Conservation (phyloP, 2,797 vertebrate species). For the Betta splendens region DNA sequence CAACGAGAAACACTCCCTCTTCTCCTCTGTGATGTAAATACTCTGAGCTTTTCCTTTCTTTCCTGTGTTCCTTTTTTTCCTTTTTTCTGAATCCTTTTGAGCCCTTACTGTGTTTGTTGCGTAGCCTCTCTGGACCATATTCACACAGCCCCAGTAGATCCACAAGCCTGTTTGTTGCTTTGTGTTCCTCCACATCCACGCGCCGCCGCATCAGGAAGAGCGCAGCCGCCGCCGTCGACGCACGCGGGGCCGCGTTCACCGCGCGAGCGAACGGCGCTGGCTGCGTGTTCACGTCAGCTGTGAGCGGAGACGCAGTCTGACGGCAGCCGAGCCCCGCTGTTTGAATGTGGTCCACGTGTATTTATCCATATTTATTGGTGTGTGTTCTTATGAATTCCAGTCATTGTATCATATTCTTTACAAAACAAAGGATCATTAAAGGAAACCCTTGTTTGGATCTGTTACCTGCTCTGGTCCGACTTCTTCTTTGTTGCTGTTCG, state of each 20-base stretch:
- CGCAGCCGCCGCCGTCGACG: slow-evolving; percentile 27
- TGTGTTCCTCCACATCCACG: slow-evolving; percentile 8
- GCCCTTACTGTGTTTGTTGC: slow-evolving; percentile 81
- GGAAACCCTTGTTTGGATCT: slow-evolving; percentile 78
- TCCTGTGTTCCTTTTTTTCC: slow-evolving; percentile 35
- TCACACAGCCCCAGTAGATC: slow-evolving; percentile 65
- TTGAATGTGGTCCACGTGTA: slow-evolving; percentile 72
- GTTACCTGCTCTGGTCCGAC: slow-evolving; percentile 41
- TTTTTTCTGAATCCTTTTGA: slow-evolving; percentile 65
- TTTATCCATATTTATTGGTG: slow-evolving; percentile 83
- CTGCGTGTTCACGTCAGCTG: slow-evolving; percentile 17
- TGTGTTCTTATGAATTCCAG: slow-evolving; percentile 82
- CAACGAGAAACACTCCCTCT: slow-evolving; percentile 34
- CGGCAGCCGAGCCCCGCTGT: slow-evolving; percentile 56
- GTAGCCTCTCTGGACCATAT: slow-evolving; percentile 74
- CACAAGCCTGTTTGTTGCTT: slow-evolving; percentile 21
- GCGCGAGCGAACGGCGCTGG: too few relatives aligned
- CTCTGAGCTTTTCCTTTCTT: slow-evolving; percentile 47
- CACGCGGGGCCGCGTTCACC: slow-evolving; percentile 8
- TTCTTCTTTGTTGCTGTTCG: slow-evolving; percentile 44
- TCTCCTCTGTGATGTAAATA: slow-evolving; percentile 78
- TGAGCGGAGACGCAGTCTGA: slow-evolving; percentile 21
- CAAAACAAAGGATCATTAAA: slow-evolving; percentile 82
- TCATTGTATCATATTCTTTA: slow-evolving; percentile 85
- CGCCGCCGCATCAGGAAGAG: slow-evolving; percentile 34